Base-by-base conservation (phyloP, 1,140 invertebrate genomes). In the Solenopsis fugax region DNA sequence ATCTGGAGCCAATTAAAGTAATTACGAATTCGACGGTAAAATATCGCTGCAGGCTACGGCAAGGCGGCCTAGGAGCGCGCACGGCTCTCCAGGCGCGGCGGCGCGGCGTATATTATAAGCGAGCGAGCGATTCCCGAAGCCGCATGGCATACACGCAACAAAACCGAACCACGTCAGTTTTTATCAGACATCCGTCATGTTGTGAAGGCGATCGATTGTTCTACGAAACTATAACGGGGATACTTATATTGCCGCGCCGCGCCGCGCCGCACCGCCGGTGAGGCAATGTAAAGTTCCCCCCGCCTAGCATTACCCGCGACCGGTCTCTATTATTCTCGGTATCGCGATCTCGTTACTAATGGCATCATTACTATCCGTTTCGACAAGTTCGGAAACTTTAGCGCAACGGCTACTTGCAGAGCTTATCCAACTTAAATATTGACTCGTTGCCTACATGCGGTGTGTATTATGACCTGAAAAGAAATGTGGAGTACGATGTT, bases 1-100 rank as follows among this genome's bases (percentile, higher is more conserved):
- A 95, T 95, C 93, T 94, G 94, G 91, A 92, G 88, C 91, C 92
- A 93, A 95, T 95, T 95, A 94, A 93, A 95, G 87, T 94, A 93
- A 94, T 93, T 91, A 92, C 92, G 86, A 94, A 94, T 94, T 94
- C 88, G 93, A 92, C 90, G 92, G 89, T 93, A 90, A 94, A 93
- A 93, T 93, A 94, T 93, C 69, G 69, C 29, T 10, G 16, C 50
- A 18, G 18, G 67, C 54, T 16, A 72, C 50, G 50, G 29, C 50
- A 50, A 50, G 50, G 16, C 54, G 56, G 58, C 54, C 65, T 81
- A 85, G 67, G 76, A 90, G 87, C 62, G 24, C 60, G 41, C 41
- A 3, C n/a, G n/a, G 50, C 54, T 86, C 52, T 58, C 54, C 60
- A 0, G 29, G 29, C 29, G 29, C 18, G 52, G 62, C 80, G 64